Evolutionary conservation across 2,113 vertebrate species (phyloP).

Genomic region (Pangasianodon hypophthalmus): DNA sequence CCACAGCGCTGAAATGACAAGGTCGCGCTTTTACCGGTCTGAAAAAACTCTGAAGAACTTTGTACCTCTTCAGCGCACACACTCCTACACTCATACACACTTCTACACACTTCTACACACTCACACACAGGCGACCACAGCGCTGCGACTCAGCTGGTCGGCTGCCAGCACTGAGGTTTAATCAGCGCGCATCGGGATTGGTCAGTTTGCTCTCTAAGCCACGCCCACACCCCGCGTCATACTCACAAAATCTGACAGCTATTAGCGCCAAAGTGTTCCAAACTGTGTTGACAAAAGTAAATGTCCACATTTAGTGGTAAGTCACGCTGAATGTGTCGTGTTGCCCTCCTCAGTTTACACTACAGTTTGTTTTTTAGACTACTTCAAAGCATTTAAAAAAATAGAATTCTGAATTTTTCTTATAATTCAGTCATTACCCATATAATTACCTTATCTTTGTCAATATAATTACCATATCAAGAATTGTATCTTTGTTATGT

Average conservation of each 20-base stretch:
- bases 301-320: background rate
- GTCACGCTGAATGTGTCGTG: background rate
- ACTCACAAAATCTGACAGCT: background rate
- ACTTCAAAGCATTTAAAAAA: background rate
- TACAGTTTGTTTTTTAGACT: background rate
- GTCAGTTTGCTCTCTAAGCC: slow-evolving; percentile 26
- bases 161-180: slow-evolving; percentile 49
- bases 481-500: background rate
- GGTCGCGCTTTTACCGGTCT: slow-evolving; percentile 55
- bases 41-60: slow-evolving; percentile 53
- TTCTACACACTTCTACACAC: background rate
- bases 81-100: background rate
- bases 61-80: slow-evolving; percentile 52
- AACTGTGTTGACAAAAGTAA: background rate
- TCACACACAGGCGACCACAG: slow-evolving; percentile 1
- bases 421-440: background rate
- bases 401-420: background rate
- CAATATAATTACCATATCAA: background rate
- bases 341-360: too few relatives aligned
- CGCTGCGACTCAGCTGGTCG: slow-evolving; percentile 41
- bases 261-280: background rate
- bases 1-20: slow-evolving; percentile 30
- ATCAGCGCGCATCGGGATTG: slow-evolving; percentile 49
- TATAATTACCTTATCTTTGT: background rate
- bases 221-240: slow-evolving; percentile 26